Base-by-base conservation (phyloP, 2,797 vertebrate species). In the Neoniphon sammara region DNA sequence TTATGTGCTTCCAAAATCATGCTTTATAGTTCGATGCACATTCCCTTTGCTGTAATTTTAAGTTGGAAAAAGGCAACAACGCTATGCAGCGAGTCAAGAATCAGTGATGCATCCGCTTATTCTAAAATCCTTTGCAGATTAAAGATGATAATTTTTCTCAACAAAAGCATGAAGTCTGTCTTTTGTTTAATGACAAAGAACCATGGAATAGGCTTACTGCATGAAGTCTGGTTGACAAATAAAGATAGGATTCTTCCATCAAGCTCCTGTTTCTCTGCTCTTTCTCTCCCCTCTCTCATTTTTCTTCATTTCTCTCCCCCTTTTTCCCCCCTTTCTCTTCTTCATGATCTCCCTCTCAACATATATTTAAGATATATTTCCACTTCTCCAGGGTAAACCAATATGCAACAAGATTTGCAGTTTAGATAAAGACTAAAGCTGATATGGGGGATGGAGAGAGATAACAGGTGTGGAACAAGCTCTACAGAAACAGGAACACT, bases 391-490 rank as follows among this genome's bases (percentile, higher is more conserved):
- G 47, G 17, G 70, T 70, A 50, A 70, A 69, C 57, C 27, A 47
- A 58, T 66, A 70, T 44, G 50, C 71, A 81, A 70, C 23, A 55
- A 84, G 73, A 88, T 76, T 84, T 79, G 72, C 69, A 71, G 77
- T 78, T 73, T 61, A 50, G 65, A 69, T 81, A 76, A 68, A 64
- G 73, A 82, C 70, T 67, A 70, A 73, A 72, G 75, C 78, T 23
- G 70, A 67, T 82, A 74, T 82, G 66, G 83, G 55, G 65, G 65
- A 88, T 73, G 64, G 63, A 23, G 73, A 63, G 70, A 70, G 85
- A 90, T 89, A 86, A 87, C 23, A 80, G 68, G 73, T 36, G 12
- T 59, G 53, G 71, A 80, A 81, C 71, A 79, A 78, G 78, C 83
- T 80, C 25, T 27, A 23, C 34, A 57, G 70, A 71, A 67, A 86